These are phyloP conservation scores for Dicerorhinus sumatrensis DNA, from an alignment of 2,113 vertebrate species.

Conservation along the genomic window DNA sequence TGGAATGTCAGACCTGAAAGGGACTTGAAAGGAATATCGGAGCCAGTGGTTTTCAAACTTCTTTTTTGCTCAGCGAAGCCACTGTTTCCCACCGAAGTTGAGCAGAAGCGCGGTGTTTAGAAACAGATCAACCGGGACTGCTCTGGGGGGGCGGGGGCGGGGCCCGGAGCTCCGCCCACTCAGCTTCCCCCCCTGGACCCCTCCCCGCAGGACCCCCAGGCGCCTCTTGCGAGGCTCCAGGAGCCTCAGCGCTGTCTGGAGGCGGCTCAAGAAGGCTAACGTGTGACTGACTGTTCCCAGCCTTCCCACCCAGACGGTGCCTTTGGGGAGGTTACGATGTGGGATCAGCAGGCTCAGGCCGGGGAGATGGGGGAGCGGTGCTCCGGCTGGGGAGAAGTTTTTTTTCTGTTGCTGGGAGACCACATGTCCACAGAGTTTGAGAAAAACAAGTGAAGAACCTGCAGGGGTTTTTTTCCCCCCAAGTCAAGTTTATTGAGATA, in stretches of 20 bases:
- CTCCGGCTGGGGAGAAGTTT: not conserved
- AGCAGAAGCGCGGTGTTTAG: not conserved
- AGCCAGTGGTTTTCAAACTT: not conserved
- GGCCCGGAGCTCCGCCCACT: not conserved
- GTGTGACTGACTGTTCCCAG: not conserved
- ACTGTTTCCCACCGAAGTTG: not conserved
- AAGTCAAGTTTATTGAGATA: not conserved
- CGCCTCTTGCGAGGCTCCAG: not conserved
- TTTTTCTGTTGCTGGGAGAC: not conserved
- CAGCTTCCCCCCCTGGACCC: not conserved
- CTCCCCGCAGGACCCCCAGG: not conserved
- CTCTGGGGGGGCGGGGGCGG: not conserved
- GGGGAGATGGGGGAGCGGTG: not conserved
- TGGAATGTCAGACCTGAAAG: not conserved
- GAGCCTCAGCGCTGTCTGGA: not conserved
- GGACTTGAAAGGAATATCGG: not conserved
- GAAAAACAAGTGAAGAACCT: not conserved
- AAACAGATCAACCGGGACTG: accelerated
- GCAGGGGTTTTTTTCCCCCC: accelerated
- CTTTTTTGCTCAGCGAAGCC: not conserved
- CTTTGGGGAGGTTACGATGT: not conserved
- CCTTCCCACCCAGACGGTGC: not conserved
- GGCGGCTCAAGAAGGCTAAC: not conserved
- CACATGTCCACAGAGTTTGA: not conserved
- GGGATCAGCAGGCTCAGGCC: not conserved